Base-by-base conservation (phyloP, 2,888 invertebrate genomes). In the Agrochola lychnidis region DNA sequence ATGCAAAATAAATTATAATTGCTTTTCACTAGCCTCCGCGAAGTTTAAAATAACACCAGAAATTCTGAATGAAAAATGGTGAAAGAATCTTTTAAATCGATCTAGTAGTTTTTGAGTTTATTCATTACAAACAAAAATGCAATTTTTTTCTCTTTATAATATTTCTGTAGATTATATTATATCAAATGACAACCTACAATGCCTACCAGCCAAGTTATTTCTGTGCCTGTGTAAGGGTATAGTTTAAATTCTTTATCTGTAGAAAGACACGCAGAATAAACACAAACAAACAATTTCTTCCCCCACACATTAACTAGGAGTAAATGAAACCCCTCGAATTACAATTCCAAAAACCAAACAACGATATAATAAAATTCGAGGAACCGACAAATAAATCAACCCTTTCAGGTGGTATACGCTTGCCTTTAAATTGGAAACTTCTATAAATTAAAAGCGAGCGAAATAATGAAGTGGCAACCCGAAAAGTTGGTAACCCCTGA, bases 381-480 rank as follows among this genome's bases (percentile, higher is more conserved):
- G 78, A 86, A 83, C 62, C 73, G 22, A 70, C 70, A 30, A 73
- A 90, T 91, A 91, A 93, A 93, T 93, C 92, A 92, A 91, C 91
- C 91, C 90, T 85, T 90, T 90, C 90, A 92, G 92, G 92, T 92
- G 66, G 59, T 69, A 12, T 90, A 88, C 88, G 81, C 81, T 84
- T 82, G 78, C 87, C 82, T 90, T 92, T 90, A 92, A 93, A 94
- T 92, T 92, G 91, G 91, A 90, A 95, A 94, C 92, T 94, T 93
- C 94, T 92, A 95, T 95, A 95, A 95, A 94, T 95, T 95, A 95
- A 95, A 95, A 94, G 93, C 92, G 92, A 90, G 91, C 92, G 93
- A 94, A 95, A 95, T 95, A 95, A 95, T 95, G 94, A 95, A 95
- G 94, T 94, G 91, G 91, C 88, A 82, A 71, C 86, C 90, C 92